Conservation (phyloP, 1,140 invertebrate genomes). For the Euglossa dilemma region DNA sequence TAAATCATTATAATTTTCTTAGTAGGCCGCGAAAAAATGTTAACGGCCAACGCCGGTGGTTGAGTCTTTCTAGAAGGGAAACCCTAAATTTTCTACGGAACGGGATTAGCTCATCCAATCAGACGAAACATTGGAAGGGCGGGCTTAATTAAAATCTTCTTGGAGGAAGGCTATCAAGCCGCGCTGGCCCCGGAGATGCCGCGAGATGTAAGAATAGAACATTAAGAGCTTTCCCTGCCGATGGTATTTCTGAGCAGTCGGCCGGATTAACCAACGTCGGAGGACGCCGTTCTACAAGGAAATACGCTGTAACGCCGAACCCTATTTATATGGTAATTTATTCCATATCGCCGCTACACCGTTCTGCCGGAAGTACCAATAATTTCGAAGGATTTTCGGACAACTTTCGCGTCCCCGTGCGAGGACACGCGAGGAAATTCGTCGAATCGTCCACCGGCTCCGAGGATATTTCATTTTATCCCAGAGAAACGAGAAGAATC, state of each 20-base stretch:
- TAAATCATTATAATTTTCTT: constrained; percentile 58
- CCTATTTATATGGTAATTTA: constrained; percentile 55
- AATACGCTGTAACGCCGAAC: constrained; percentile 20
- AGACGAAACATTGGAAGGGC: constrained; percentile 81
- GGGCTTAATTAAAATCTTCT: constrained; percentile 82
- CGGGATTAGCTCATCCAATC: constrained; percentile 80
- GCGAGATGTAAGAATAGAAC: constrained; percentile 75
- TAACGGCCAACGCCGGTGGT: constrained; percentile 20
- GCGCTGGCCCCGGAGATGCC: constrained; percentile 54
- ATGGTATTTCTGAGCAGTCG: constrained; percentile 56
- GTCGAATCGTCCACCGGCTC: background rate
- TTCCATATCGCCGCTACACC: constrained; percentile 25
- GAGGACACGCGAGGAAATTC: background rate
- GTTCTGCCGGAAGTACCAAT: background rate
- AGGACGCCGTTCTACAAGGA: constrained; percentile 31
- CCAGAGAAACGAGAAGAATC: too few species aligned
- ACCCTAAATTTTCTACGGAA: constrained; percentile 76
- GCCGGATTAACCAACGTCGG: constrained; percentile 54
- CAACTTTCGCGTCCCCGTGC: background rate
- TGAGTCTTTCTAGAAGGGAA: constrained; percentile 62
- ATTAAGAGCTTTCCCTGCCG: constrained; percentile 67
- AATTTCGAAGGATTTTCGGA: constrained; percentile 6
- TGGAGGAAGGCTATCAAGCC: constrained; percentile 69
- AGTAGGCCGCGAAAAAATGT: constrained; percentile 55
- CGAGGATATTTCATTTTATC: background rate